These are phyloP conservation scores for Sphinx pinastri DNA, from an alignment of 2,888 invertebrate genomes.

Conservation along the genomic window DNA sequence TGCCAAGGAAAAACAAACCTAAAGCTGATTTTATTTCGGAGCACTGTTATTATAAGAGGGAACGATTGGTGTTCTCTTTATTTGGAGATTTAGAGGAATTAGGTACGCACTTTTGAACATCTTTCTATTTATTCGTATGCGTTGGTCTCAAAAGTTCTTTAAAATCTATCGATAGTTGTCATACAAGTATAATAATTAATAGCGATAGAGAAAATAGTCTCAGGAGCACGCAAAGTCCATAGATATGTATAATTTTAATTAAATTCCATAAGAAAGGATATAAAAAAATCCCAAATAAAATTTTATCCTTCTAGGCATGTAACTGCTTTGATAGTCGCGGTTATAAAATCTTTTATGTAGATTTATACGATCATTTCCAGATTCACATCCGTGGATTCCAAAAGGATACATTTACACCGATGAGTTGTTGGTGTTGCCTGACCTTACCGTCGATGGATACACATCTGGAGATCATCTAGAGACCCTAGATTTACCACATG, in stretches of 20 bases:
- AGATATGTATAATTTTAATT: no score
- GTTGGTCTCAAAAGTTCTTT: not conserved
- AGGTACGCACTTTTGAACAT: not conserved
- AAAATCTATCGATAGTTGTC: not conserved
- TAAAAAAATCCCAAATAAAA: no score
- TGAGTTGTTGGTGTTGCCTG: constrained; percentile 66
- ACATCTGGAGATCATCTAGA: constrained; percentile 42
- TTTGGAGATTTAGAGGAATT: constrained; percentile 54
- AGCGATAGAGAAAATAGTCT: no score
- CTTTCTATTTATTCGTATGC: not conserved
- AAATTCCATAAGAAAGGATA: no score
- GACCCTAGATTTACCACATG: constrained; percentile 57
- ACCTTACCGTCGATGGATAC: constrained; percentile 62
- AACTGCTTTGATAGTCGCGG: no score
- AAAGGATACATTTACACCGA: constrained; percentile 60
- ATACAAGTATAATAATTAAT: not conserved
- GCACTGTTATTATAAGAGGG: constrained; percentile 58
- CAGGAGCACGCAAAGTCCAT: no score
- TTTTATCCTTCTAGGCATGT: no score
- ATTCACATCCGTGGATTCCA: constrained; percentile 57
- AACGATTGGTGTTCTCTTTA: constrained; percentile 59
- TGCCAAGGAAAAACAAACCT: constrained; percentile 59
- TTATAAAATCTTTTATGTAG: no score
- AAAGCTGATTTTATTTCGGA: constrained; percentile 63
- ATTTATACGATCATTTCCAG: constrained; percentile 41